Conservation (phyloP, 2,113 vertebrate genomes). For the Semnopithecus entellus region DNA sequence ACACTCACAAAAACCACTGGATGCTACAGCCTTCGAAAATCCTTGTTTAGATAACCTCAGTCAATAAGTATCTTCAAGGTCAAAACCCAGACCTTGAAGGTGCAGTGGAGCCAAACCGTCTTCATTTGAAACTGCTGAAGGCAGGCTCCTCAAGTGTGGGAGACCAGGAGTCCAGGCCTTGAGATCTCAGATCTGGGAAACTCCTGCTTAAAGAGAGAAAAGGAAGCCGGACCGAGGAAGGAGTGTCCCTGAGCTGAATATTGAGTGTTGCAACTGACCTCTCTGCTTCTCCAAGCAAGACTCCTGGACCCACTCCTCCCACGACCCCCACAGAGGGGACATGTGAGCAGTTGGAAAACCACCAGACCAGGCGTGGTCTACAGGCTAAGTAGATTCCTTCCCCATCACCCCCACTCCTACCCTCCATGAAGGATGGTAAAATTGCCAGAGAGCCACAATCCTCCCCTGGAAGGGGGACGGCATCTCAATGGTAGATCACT, state of each 20-base stretch:
- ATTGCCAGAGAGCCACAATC: background rate
- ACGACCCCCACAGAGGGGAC: background rate
- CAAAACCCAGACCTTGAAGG: background rate
- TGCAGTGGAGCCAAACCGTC: background rate
- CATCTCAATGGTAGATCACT: background rate
- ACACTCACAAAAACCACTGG: background rate
- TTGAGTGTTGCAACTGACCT: background rate
- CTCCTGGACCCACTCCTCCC: background rate
- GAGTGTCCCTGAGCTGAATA: background rate
- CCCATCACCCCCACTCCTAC: too few relatives aligned
- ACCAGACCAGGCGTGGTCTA: background rate
- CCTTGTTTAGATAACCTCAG: background rate
- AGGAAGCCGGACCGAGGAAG: fast-evolving
- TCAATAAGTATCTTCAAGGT: background rate
- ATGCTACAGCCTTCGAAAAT: background rate
- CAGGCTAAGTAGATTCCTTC: background rate
- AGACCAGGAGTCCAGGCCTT: background rate
- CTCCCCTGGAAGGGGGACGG: background rate
- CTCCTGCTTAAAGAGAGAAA: background rate
- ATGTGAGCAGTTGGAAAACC: background rate
- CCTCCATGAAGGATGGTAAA: background rate
- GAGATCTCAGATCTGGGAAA: background rate
- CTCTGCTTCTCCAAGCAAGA: background rate
- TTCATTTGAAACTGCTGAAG: background rate
- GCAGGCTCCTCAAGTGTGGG: fast-evolving